phyloP scores from a whole-genome alignment of 1,140 invertebrate species.

The Papilio polytes region DNA sequence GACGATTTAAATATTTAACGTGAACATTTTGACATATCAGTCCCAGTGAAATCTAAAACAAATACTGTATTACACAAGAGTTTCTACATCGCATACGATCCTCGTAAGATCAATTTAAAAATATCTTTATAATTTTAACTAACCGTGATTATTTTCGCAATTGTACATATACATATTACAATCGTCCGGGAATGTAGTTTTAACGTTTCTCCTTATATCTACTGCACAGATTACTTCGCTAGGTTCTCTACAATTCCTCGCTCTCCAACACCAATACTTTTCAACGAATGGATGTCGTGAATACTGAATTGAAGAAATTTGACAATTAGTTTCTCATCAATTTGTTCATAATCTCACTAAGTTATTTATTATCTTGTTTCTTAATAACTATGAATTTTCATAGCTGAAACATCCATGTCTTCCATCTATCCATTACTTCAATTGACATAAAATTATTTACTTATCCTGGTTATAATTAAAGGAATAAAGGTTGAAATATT shows the following conservation, averaged over 20 bases:
- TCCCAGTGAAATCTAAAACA: conserved; percentile 40
- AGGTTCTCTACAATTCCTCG: conserved; percentile 51
- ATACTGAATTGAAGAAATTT: conserved; percentile 28
- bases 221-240: conserved; percentile 49
- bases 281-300: conserved; percentile 47
- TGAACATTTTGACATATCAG: conserved; percentile 13
- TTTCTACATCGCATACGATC: background rate
- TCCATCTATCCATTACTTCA: no score
- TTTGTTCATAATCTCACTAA: background rate
- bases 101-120: no score
- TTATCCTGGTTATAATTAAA: no score
- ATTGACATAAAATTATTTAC: no score
- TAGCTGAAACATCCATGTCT: no score
- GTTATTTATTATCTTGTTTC: no score
- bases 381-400: background rate
- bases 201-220: conserved; percentile 48
- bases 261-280: conserved; percentile 69
- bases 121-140: conserved; percentile 19
- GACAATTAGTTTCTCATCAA: background rate
- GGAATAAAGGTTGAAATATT: no score
- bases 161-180: conserved; percentile 63
- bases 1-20: no score
- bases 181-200: conserved; percentile 48
- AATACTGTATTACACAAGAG: conserved; percentile 5
- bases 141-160: conserved; percentile 55